Evolutionary conservation across 2,113 vertebrate genomes (phyloP).

Genomic region (Picathartes gymnocephalus): DNA sequence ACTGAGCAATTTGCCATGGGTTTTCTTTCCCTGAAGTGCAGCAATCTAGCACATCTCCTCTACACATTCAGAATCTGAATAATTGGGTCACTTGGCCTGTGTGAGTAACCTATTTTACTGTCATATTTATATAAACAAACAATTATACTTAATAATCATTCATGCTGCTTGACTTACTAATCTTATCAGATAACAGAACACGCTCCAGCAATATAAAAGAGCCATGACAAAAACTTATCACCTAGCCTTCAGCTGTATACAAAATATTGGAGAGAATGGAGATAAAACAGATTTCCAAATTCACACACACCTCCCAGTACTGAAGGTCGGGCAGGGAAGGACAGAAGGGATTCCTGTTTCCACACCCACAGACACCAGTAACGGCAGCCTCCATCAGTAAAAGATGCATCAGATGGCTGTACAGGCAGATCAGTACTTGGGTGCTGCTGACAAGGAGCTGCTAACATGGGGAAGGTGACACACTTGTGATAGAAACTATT

Average conservation of each 20-base stretch:
- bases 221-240: not conserved
- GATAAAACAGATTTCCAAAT: not conserved
- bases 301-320: not conserved
- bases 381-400: not conserved
- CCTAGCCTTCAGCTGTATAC: not conserved
- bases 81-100: slow-evolving; percentile 39
- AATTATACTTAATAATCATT: slow-evolving; percentile 61
- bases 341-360: not conserved
- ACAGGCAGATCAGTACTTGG: not conserved
- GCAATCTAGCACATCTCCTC: not conserved
- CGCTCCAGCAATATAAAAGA: not conserved
- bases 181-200: not conserved
- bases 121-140: slow-evolving; percentile 46
- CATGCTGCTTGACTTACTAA: slow-evolving; percentile 10
- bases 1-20: not conserved
- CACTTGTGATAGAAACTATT: not conserved
- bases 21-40: not conserved
- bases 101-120: slow-evolving; percentile 33
- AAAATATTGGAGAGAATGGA: not conserved
- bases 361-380: not conserved
- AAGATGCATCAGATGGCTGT: not conserved
- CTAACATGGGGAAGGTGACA: not conserved
- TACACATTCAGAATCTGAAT: slow-evolving; percentile 1
- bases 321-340: not conserved
- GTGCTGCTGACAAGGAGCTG: not conserved